phyloP scores from a whole-genome alignment of 2,888 invertebrate genomes.

The Nemotelus pantherinus region DNA sequence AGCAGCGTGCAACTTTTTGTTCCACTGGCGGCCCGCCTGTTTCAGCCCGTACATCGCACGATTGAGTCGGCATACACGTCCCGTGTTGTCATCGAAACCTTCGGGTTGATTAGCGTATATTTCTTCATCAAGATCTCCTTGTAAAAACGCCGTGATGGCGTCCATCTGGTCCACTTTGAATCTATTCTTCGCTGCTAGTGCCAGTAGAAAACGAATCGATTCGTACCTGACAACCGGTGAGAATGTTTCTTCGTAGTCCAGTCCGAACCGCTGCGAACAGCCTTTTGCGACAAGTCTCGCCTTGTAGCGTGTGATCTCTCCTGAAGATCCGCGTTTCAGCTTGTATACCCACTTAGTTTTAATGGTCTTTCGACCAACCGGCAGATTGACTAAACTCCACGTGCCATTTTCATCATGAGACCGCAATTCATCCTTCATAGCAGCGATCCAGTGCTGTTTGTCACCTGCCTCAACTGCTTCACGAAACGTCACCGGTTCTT shows the following conservation, averaged over 20 bases:
- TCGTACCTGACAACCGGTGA: no score
- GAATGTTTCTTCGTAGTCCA: constrained; percentile 51
- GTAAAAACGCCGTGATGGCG: constrained; percentile 45
- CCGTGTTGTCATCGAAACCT: neutral
- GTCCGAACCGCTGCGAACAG: constrained; percentile 49
- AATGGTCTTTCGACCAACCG: constrained; percentile 50
- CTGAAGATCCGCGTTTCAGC: no score
- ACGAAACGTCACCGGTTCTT: neutral
- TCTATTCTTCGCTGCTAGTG: constrained; percentile 28
- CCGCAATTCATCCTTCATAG: no score
- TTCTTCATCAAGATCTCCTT: neutral
- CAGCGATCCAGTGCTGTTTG: no score
- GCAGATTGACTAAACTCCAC: constrained; percentile 39
- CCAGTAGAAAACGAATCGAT: no score
- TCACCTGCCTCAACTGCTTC: neutral
- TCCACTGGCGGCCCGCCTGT: no score
- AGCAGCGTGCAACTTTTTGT: no score
- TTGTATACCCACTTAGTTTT: constrained; percentile 7
- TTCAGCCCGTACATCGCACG: neutral
- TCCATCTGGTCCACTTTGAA: constrained; percentile 46
- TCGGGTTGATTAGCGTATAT: neutral
- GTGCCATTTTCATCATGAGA: no score
- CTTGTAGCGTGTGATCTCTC: no score
- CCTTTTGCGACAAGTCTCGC: no score
- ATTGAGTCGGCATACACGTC: neutral